Evolutionary conservation across 1,140 invertebrate genomes (phyloP), one percentile per base, ranked within the genome.

Genomic region (Dryas iulia): DNA sequence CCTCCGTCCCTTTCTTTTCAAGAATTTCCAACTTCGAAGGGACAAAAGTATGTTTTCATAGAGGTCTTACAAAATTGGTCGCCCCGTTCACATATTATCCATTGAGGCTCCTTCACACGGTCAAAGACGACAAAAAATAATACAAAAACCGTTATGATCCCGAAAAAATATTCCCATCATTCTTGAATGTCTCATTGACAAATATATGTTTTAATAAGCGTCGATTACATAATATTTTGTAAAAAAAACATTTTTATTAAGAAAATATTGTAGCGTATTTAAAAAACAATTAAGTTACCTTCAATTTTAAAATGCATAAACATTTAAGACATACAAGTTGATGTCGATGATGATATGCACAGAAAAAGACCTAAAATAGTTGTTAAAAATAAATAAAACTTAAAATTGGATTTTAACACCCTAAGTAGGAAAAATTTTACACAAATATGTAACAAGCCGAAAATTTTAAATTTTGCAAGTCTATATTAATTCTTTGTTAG

Each of bases 101-200:
- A 91, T 91, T 89, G 82, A 89, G 81, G 78, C 81, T 82, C 88
- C 82, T 90, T 90, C 87, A 87, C 89, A 89, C 89, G 87, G 85
- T 85, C 86, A 84, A 78, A 87, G 74, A 77, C 78, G 81, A 87
- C 87, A 91, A 91, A 91, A 91, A 91, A 88, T 84, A 89, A 86
- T 85, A 90, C 83, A 90, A 91, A 90, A 89, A 88, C 87, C 89
- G 89, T 90, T 91, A 90, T 79, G 84, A 81, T 83, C 85, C 82
- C 82, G 78, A 88, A 89, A 87, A 90, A 87, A 79, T 82, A 71
- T 87, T 87, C 86, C 78, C 87, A 89, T 88, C 86, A 86, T 75
- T 86, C 82, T 83, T 87, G 86, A 88, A 88, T 86, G 75, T 83
- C 78, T 85, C 89, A 91, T 91, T 90, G 86, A 91, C 77, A 84